phyloP scores from a whole-genome alignment of 2,797 vertebrate genomes.

The Tamandua tetradactyla region DNA sequence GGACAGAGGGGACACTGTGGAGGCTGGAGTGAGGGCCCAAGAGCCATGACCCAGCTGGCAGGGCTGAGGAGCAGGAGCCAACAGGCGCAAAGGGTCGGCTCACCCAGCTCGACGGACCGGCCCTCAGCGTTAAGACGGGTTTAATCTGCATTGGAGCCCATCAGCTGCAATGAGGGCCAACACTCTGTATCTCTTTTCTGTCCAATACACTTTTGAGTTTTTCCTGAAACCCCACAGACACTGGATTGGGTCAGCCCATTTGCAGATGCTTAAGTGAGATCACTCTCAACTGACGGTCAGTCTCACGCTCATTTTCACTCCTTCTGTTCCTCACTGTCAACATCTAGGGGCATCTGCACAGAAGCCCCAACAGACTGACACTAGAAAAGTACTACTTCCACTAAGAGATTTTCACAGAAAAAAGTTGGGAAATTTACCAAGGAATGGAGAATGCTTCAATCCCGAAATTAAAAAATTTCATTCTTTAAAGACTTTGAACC shows the following conservation, averaged over 20 bases:
- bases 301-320: not conserved
- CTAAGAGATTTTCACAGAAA: not conserved
- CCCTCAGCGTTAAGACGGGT: not conserved
- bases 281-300: not conserved
- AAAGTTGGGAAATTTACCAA: conserved; percentile 28
- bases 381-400: not conserved
- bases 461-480: conserved; percentile 48
- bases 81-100: not conserved
- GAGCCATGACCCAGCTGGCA: not conserved
- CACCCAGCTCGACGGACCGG: not conserved
- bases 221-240: conserved; percentile 2
- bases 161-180: not conserved
- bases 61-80: not conserved
- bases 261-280: not conserved
- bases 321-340: conserved; percentile 49
- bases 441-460: not conserved
- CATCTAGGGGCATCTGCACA: not conserved
- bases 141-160: not conserved
- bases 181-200: not conserved
- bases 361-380: not conserved
- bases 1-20: not conserved
- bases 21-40: not conserved
- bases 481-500: conserved; percentile 53
- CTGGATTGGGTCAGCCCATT: conserved; percentile 10
- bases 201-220: not conserved